Evolutionary conservation across 2,113 vertebrate genomes (phyloP).

Genomic region (Numenius arquata): DNA sequence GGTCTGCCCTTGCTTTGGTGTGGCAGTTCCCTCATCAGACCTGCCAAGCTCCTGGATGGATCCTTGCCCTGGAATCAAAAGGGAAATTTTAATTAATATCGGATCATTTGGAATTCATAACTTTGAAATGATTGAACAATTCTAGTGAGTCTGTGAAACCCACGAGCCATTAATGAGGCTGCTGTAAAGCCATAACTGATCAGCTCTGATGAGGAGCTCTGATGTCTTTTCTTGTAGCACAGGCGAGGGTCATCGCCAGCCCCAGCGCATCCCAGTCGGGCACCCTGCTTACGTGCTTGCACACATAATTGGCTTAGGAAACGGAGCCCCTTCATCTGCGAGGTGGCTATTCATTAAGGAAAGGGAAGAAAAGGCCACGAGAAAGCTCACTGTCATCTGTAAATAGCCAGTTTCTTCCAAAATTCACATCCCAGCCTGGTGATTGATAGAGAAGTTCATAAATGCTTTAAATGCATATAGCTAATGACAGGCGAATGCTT

Average conservation of each 20-base stretch:
- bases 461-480: background rate
- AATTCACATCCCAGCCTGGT: background rate
- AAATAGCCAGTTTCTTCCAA: background rate
- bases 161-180: background rate
- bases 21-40: background rate
- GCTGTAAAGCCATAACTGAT: background rate
- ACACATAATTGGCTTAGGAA: background rate
- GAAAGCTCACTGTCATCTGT: background rate
- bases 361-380: background rate
- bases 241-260: accelerated
- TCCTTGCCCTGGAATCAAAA: constrained; percentile 21
- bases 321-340: too few species aligned
- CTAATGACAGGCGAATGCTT: background rate
- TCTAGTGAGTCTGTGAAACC: background rate
- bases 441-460: background rate
- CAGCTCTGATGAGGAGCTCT: constrained; percentile 15
- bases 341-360: background rate
- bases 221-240: background rate
- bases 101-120: constrained; percentile 34
- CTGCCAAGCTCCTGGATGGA: background rate
- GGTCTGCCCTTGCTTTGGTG: background rate
- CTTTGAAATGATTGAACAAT: constrained; percentile 41
- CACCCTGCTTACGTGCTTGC: background rate
- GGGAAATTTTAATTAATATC: constrained; percentile 17
- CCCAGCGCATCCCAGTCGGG: background rate